Evolutionary conservation across 2,797 vertebrate species (phyloP).

Genomic region (Dallia pectoralis): DNA sequence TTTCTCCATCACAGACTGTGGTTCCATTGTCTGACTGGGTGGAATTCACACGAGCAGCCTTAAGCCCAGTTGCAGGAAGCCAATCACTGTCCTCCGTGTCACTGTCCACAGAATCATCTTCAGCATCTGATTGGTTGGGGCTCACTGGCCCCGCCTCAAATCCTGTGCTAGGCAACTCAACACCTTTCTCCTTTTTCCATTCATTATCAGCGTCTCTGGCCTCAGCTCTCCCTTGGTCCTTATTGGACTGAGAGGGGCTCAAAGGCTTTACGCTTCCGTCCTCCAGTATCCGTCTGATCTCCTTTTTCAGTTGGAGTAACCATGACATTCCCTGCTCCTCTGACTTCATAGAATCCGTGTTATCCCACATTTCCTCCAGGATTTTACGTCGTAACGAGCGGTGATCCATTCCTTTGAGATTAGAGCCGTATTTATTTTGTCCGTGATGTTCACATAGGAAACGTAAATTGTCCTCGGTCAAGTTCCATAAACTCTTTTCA

Average conservation of each 20-base stretch:
- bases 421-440: neutral
- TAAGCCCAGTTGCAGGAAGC: neutral
- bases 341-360: neutral
- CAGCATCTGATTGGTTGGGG: neutral
- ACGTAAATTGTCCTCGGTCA: neutral
- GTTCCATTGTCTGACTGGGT: no score
- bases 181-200: neutral
- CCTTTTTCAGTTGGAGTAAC: neutral
- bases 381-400: neutral
- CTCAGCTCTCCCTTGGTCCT: neutral
- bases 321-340: neutral
- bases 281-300: neutral
- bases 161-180: neutral
- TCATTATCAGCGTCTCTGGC: neutral
- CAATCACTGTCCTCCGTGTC: neutral
- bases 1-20: no score
- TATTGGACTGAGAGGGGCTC: no score
- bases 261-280: neutral
- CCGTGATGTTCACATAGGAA: neutral
- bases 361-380: slow-evolving; percentile 5
- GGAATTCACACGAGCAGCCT: neutral
- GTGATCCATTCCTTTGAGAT: neutral
- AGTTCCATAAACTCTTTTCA: neutral
- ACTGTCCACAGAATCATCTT: neutral
- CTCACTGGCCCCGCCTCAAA: neutral